These are phyloP conservation scores for Chrysaora quinquecirrha DNA, from an alignment of 30 jellyfish, hydroid and myxozoan genomes.

Conservation along the genomic window DNA sequence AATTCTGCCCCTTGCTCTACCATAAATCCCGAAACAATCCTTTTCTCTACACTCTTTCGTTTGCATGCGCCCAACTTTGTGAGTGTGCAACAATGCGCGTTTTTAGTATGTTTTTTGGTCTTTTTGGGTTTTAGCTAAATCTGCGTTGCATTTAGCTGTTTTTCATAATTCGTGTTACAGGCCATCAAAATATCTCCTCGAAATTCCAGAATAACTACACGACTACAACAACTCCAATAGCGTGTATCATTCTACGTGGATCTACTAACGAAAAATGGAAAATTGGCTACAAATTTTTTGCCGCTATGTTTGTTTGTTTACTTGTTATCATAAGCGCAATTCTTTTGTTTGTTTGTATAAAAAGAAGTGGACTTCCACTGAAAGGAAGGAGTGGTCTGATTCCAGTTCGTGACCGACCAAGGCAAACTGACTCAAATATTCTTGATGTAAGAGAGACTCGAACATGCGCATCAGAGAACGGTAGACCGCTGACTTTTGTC, in stretches of 20 bases:
- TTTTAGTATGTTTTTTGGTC: no score
- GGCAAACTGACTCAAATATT: not conserved
- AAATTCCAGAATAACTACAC: not conserved
- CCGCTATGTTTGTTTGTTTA: conserved; percentile 45
- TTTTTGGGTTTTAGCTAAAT: no score
- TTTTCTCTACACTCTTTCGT: no score
- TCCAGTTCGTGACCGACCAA: not conserved
- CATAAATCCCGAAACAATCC: no score
- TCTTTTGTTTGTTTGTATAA: conserved; percentile 31
- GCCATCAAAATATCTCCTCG: not conserved
- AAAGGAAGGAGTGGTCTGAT: conserved; percentile 18
- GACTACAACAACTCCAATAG: not conserved
- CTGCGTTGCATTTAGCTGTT: no score
- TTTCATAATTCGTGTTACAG: no score
- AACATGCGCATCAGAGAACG: conserved; percentile 42
- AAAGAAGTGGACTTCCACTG: conserved; percentile 31
- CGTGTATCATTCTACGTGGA: conserved; percentile 7
- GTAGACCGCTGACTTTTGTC: conserved; percentile 35
- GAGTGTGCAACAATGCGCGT: no score
- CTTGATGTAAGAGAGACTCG: conserved; percentile 42
- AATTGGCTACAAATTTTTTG: conserved; percentile 51
- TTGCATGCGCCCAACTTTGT: no score
- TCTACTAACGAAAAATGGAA: not conserved
- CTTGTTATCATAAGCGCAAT: conserved; percentile 2
- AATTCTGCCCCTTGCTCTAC: no score